Conservation (phyloP, 2,888 invertebrate genomes). For the Hirtodrosophila confusa region DNA sequence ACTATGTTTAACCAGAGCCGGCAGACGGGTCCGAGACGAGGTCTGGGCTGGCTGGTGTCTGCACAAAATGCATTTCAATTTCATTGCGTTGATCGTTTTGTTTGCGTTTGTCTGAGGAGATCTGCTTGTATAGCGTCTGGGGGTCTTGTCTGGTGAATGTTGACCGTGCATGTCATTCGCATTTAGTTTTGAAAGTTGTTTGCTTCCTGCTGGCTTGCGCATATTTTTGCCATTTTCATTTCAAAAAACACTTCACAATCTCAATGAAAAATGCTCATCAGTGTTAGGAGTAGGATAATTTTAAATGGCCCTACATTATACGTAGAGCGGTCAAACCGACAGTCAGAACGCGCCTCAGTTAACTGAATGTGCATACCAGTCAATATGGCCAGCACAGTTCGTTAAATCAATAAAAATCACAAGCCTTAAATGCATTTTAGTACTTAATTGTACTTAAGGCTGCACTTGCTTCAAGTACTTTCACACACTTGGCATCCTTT, state of each 20-base stretch:
- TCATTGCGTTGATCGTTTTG: constrained; percentile 36
- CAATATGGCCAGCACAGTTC: constrained; percentile 2
- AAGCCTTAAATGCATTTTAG: constrained; percentile 9
- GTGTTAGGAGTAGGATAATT: constrained; percentile 1
- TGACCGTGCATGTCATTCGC: constrained; percentile 72
- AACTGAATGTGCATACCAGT: constrained; percentile 32
- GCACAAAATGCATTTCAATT: constrained; percentile 67
- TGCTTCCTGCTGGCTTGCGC: constrained; percentile 66
- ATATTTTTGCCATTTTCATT: constrained; percentile 51
- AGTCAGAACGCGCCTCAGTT: constrained; percentile 8
- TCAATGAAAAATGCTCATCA: constrained; percentile 17
- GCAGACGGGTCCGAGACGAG: constrained; percentile 34
- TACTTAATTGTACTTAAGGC: constrained; percentile 3
- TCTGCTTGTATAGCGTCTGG: background rate
- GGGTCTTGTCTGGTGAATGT: constrained; percentile 52
- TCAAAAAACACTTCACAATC: constrained; percentile 32
- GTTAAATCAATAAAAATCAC: constrained; percentile 42
- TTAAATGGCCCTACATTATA: constrained; percentile 1
- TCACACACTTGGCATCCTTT: constrained; percentile 38
- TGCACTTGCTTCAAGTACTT: constrained; percentile 29
- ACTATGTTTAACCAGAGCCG: constrained; percentile 45
- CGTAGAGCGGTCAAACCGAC: constrained; percentile 19
- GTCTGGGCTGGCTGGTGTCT: constrained; percentile 55
- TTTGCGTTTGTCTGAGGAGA: constrained; percentile 6
- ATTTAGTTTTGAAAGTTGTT: constrained; percentile 74